These are phyloP conservation scores for Nautilus pompilius DNA, from an alignment of 1,140 invertebrate species.

Conservation along the genomic window DNA sequence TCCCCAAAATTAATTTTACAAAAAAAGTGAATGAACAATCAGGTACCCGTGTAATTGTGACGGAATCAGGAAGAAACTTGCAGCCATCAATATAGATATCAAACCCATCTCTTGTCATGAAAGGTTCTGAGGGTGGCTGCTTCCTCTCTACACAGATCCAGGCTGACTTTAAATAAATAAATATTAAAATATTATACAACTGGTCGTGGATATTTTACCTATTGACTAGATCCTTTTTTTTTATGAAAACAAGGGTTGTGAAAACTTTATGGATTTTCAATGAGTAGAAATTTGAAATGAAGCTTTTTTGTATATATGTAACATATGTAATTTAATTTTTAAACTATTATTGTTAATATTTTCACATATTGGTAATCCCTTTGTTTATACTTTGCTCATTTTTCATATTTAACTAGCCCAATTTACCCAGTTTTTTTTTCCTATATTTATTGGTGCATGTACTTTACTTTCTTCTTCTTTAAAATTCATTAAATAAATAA, in stretches of 20 bases:
- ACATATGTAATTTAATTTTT: not conserved
- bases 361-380: no score
- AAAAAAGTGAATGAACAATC: no score
- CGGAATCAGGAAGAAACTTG: conserved; percentile 47
- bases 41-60: conserved; percentile 47
- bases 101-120: conserved; percentile 47
- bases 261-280: not conserved
- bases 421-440: no score
- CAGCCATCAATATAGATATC: conserved; percentile 52
- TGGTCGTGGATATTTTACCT: not conserved
- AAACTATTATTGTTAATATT: not conserved
- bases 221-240: no score
- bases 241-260: no score
- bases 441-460: no score
- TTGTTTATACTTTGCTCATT: no score
- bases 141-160: conserved; percentile 45
- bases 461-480: not conserved
- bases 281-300: not conserved
- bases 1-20: no score
- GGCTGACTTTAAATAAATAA: conserved; percentile 28
- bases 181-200: not conserved
- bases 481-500: not conserved
- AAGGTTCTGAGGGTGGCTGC: conserved; percentile 40
- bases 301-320: not conserved
- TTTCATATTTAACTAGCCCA: no score